Evolutionary conservation across 2,888 invertebrate genomes (phyloP), one percentile per base, ranked within the genome.

Genomic region (Pseudococcus longispinus): DNA sequence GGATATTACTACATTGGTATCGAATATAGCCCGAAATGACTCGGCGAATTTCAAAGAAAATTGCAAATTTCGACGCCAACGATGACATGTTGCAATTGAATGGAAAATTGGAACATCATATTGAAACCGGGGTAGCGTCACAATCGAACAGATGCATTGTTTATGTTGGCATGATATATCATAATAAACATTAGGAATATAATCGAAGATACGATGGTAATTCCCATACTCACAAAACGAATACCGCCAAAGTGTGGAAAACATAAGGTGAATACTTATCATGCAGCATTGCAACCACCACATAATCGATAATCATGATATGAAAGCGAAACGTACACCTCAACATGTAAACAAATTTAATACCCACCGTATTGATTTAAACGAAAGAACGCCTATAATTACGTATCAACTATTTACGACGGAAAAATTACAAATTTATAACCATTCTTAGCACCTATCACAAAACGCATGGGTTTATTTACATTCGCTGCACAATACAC

Each of bases 221-320:
- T 60, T 51, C 23, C 60, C n/a, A 11, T 9, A n/a, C 23, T 20
- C 2, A 20, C 1, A 60, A 23, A n/a, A n/a, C 77, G 77, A 80
- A 37, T 80, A 80, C 37, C 77, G 77, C 77, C 77, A 20, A 80
- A 42, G 20, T 42, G 77, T 42, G 42, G 20, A 80, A 80, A 80
- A 37, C 77, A 80, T 42, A 80, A 80, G 42, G 37, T 29, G 42
- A 70, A 70, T 74, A 74, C 20, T 42, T 42, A 80, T 80, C 77
- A 80, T 80, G 77, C 77, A 80, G 42, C 42, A 80, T 42, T 80
- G 77, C 77, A 80, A 80, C 77, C 77, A 80, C 77, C 77, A 80
- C 23, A 80, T 80, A 80, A 80, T 80, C 77, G 42, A 80, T 80
- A 80, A 29, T 42, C 37, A 80, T 80, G 42, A 80, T 80, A 80